Percentiles rank a stretch among this genome's conserved stretches.
These are phyloP conservation scores for Harlomillsia oculata DNA, from an alignment of 1,140 invertebrate genomes.

Conservation along the genomic window DNA sequence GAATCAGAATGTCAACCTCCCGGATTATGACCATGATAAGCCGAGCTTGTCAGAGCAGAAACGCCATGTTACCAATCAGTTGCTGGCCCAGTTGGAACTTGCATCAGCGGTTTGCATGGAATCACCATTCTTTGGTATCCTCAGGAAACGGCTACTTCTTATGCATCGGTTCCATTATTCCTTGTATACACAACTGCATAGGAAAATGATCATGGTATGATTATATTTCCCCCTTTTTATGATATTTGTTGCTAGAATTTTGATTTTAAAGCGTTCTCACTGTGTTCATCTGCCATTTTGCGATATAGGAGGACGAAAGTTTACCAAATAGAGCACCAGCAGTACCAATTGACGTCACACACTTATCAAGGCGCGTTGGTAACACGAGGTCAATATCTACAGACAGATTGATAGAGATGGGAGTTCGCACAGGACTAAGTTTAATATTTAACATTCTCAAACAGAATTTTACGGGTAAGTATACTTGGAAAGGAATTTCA, in stretches of 20 bases:
- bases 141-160: constrained; percentile 50
- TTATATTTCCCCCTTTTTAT: too few relatives aligned
- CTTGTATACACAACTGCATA: constrained; percentile 49
- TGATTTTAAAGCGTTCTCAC: too few relatives aligned
- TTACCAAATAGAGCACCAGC: too few relatives aligned
- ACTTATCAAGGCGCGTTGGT: too few relatives aligned
- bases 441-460: constrained; percentile 52
- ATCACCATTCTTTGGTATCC: constrained; percentile 47
- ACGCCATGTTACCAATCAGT: constrained; percentile 45
- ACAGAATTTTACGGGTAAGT: constrained; percentile 45
- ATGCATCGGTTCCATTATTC: constrained; percentile 54
- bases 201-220: constrained; percentile 41
- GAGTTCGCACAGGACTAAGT: constrained; percentile 53
- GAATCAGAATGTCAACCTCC: constrained; percentile 41
- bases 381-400: too few relatives aligned
- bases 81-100: constrained; percentile 48
- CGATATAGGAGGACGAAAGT: neutral
- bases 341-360: too few relatives aligned
- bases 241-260: constrained; percentile 10
- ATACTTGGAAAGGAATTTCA: constrained; percentile 1
- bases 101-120: constrained; percentile 48
- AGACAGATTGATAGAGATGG: constrained; percentile 55
- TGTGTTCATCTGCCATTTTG: neutral
- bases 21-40: constrained; percentile 44
- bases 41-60: constrained; percentile 45